A percentile compares a stretch with the other conserved stretches of the same genome.
These are phyloP conservation scores for Ennomos erosarius DNA, from an alignment of 2,888 invertebrate genomes.

Conservation along the genomic window DNA sequence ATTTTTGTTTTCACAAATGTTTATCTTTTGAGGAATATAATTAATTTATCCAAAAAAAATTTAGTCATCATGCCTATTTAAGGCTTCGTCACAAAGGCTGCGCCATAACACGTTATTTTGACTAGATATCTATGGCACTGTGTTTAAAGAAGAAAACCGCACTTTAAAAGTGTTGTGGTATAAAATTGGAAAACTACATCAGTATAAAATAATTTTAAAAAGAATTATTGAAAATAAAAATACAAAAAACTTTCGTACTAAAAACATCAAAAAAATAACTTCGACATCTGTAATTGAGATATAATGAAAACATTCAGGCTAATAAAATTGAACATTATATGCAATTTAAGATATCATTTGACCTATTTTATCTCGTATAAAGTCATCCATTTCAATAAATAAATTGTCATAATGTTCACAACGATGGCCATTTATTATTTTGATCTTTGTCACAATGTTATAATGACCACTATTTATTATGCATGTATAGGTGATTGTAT, in stretches of 20 bases:
- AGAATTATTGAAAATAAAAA: background rate
- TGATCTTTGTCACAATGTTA: conserved; percentile 44
- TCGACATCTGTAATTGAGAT: conserved; percentile 20
- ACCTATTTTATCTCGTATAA: conserved; percentile 78
- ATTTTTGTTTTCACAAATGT: too few species aligned
- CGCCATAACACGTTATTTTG: too few species aligned
- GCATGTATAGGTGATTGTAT: conserved; percentile 15
- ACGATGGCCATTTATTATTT: conserved; percentile 62
- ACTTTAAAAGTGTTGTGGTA: too few species aligned
- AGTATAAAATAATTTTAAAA: too few species aligned
- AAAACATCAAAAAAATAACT: conserved; percentile 40
- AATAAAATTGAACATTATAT: conserved; percentile 80
- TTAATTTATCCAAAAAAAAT: too few species aligned
- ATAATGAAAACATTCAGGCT: conserved; percentile 76
- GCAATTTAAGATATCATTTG: conserved; percentile 71
- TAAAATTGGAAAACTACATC: too few species aligned
- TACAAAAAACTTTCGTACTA: conserved; percentile 17
- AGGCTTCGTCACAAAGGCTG: too few species aligned
- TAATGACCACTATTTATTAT: conserved; percentile 25
- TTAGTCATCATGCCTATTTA: too few species aligned
- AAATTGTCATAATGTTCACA: conserved; percentile 69
- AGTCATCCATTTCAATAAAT: conserved; percentile 81
- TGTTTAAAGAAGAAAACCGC: too few species aligned
- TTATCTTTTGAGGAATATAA: too few species aligned
- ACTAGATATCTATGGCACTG: too few species aligned